These are phyloP conservation scores for Apodemus speciosus DNA, from an alignment of 2,113 vertebrate species.

Conservation along the genomic window DNA sequence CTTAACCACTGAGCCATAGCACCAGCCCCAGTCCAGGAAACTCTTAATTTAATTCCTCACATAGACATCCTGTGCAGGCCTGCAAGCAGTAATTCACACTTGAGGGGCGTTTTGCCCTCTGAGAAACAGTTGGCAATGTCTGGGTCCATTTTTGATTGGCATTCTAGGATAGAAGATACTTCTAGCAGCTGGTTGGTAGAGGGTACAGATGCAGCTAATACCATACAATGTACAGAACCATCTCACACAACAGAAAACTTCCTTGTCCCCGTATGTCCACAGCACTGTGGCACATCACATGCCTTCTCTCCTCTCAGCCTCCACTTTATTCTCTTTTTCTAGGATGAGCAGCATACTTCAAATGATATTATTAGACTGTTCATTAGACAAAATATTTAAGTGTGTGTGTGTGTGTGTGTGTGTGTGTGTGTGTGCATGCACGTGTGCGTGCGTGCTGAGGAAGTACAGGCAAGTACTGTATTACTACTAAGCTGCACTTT, in stretches of 20 bases:
- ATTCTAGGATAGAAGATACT: neutral
- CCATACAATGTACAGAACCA: neutral
- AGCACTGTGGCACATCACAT: neutral
- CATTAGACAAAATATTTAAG: neutral
- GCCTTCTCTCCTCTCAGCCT: neutral
- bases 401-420: neutral
- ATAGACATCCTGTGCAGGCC: accelerated
- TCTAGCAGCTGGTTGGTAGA: neutral
- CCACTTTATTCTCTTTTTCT: neutral
- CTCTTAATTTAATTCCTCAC: neutral
- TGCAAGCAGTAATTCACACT: neutral
- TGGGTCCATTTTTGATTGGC: neutral
- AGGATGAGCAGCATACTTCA: neutral
- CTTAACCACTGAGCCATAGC: too few relatives aligned
- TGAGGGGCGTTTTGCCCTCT: too few relatives aligned
- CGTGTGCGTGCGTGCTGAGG: neutral
- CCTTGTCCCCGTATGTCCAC: neutral
- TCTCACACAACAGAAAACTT: neutral
- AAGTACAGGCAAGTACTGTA: neutral
- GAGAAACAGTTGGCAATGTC: neutral
- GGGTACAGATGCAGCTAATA: neutral
- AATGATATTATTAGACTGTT: neutral
- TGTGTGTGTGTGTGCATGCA: neutral
- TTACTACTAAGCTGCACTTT: neutral
- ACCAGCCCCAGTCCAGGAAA: neutral